Percentiles rank a stretch among this genome's conserved stretches.
Evolutionary conservation across 2,888 invertebrate genomes (phyloP).

Genomic region (Allygus modestus): DNA sequence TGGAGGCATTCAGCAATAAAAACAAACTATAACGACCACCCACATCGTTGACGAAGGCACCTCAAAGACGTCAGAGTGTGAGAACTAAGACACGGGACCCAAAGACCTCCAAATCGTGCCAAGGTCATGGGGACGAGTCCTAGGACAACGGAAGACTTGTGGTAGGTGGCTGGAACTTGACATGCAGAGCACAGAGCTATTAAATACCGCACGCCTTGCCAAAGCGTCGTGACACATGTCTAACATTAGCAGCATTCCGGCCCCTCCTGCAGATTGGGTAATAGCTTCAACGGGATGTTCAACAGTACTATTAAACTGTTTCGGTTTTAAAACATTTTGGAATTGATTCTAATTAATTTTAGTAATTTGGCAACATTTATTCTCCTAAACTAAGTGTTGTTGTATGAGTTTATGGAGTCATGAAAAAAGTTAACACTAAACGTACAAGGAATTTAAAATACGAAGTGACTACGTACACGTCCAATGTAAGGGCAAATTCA

Average conservation of each 20-base stretch:
- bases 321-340: too few relatives aligned
- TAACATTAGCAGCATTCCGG: background rate
- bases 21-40: conserved; percentile 6
- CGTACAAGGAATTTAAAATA: too few relatives aligned
- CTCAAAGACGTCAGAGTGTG: conserved; percentile 1
- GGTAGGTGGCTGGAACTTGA: background rate
- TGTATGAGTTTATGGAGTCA: too few relatives aligned
- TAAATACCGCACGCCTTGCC: conserved; percentile 1
- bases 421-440: too few relatives aligned
- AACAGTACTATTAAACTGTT: too few relatives aligned
- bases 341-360: too few relatives aligned
- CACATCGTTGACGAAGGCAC: background rate
- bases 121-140: background rate
- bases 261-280: background rate
- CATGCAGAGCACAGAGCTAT: conserved; percentile 2
- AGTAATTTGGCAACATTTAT: too few relatives aligned
- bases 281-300: too few relatives aligned
- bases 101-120: background rate
- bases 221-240: background rate
- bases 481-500: too few relatives aligned
- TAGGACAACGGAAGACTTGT: conserved; percentile 19
- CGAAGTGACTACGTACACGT: too few relatives aligned
- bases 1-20: too few relatives aligned
- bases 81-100: background rate
- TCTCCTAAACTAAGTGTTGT: too few relatives aligned